Conservation (phyloP, 2,113 vertebrate species). For the Hiodon alosoides region DNA sequence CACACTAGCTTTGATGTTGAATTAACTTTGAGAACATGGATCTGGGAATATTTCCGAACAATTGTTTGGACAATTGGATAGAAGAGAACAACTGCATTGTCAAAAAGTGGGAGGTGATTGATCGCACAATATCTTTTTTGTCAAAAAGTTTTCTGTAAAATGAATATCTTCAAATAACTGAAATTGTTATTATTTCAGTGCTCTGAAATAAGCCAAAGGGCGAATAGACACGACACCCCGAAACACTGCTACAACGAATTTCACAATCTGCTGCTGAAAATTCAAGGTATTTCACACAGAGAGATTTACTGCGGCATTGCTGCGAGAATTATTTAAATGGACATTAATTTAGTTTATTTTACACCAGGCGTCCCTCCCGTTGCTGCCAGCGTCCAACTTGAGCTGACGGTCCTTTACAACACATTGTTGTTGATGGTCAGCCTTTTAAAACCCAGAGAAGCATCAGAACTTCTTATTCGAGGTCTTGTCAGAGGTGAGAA, state of each 20-base stretch:
- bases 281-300: slow-evolving; percentile 51
- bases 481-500: slow-evolving; percentile 51
- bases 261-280: slow-evolving; percentile 57
- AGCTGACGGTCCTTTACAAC: slow-evolving; percentile 59
- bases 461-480: slow-evolving; percentile 42
- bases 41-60: slow-evolving; percentile 15
- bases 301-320: neutral
- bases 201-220: slow-evolving; percentile 29
- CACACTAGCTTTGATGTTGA: neutral
- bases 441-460: slow-evolving; percentile 42
- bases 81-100: slow-evolving; percentile 58
- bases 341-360: neutral
- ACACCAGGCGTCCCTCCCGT: slow-evolving; percentile 53
- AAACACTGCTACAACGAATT: slow-evolving; percentile 46
- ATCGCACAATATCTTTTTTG: neutral
- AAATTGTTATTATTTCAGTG: slow-evolving; percentile 31
- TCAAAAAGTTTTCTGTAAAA: neutral
- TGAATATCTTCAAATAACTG: neutral
- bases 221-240: slow-evolving; percentile 27
- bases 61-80: slow-evolving; percentile 48
- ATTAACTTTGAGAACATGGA: neutral
- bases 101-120: slow-evolving; percentile 52
- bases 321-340: neutral
- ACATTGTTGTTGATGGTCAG: slow-evolving; percentile 44
- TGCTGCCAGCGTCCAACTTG: slow-evolving; percentile 44